A percentile compares a stretch with the other conserved stretches of the same genome.
Evolutionary conservation across 2,888 invertebrate species (phyloP).

Genomic region (Platycnemis pennipes): DNA sequence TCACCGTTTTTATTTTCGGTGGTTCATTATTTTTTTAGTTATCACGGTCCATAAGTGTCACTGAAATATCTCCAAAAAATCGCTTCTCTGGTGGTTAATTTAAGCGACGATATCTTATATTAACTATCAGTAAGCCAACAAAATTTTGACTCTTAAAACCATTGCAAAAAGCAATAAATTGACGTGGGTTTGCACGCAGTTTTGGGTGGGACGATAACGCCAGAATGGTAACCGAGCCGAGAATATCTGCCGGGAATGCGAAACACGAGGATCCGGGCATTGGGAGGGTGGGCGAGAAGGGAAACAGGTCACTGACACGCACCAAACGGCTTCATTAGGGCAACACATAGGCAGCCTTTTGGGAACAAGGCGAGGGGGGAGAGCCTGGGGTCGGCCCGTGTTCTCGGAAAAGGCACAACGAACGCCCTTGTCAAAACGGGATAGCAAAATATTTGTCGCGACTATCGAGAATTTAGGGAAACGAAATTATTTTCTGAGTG

Average conservation of each 20-base stretch:
- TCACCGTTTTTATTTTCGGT: too few species aligned
- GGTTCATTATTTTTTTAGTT: too few species aligned
- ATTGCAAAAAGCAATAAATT: too few species aligned
- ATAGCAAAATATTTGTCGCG: background rate
- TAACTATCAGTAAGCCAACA: too few species aligned
- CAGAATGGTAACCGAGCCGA: background rate
- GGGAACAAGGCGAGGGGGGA: background rate
- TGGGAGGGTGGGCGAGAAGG: background rate
- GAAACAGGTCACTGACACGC: conserved; percentile 21
- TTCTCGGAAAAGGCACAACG: background rate
- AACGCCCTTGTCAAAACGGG: background rate
- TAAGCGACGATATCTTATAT: too few species aligned
- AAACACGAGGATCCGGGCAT: background rate
- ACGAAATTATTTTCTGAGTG: background rate
- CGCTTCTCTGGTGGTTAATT: too few species aligned
- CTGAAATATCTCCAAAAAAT: too few species aligned
- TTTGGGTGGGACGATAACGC: too few species aligned
- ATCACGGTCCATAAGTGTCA: too few species aligned
- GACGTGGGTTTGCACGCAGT: too few species aligned
- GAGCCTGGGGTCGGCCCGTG: background rate
- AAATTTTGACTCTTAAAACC: too few species aligned
- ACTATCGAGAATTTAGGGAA: background rate
- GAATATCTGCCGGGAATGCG: background rate
- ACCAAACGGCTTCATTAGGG: conserved; percentile 11
- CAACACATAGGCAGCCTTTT: background rate